phyloP scores from a whole-genome alignment of 2,113 vertebrate species.

The Pygoscelis antarcticus region DNA sequence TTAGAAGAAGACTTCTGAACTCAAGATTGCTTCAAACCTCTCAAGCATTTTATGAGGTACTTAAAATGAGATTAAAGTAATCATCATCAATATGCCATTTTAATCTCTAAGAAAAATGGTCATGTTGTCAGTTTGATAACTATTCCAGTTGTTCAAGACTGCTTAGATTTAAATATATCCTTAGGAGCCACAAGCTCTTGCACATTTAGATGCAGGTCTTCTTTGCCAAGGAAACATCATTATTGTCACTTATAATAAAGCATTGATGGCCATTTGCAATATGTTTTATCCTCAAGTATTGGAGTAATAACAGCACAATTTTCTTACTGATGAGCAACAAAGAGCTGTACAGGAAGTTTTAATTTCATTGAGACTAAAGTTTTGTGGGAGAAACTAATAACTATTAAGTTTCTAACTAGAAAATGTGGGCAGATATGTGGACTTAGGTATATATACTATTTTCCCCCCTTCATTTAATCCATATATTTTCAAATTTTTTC shows the following conservation, averaged over 20 bases:
- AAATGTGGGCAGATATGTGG: neutral
- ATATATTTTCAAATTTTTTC: neutral
- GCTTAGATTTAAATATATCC: slow-evolving; percentile 51
- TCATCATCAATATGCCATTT: slow-evolving; percentile 67
- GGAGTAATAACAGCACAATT: neutral
- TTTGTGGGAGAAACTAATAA: neutral
- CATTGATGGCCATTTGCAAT: neutral
- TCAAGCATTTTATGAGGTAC: slow-evolving; percentile 63
- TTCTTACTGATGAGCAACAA: slow-evolving; percentile 15
- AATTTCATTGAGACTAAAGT: neutral
- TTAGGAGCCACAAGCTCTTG: slow-evolving; percentile 12
- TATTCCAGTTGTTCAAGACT: slow-evolving; percentile 23
- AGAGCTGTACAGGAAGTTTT: neutral
- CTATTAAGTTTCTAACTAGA: neutral
- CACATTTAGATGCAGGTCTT: slow-evolving; percentile 20
- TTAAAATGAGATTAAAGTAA: slow-evolving; percentile 74
- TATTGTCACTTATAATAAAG: slow-evolving; percentile 51
- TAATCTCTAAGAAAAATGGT: slow-evolving; percentile 66
- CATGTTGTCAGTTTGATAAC: slow-evolving; percentile 66
- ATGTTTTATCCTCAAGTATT: slow-evolving; percentile 27
- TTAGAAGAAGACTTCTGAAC: slow-evolving; percentile 62
- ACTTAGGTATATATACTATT: neutral
- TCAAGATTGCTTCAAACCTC: slow-evolving; percentile 69
- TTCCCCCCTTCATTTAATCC: fast-evolving
- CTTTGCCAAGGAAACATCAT: slow-evolving; percentile 35